phyloP scores from a whole-genome alignment of 30 jellyfish, hydroid and myxozoan genomes.

The Pelagia noctiluca region DNA sequence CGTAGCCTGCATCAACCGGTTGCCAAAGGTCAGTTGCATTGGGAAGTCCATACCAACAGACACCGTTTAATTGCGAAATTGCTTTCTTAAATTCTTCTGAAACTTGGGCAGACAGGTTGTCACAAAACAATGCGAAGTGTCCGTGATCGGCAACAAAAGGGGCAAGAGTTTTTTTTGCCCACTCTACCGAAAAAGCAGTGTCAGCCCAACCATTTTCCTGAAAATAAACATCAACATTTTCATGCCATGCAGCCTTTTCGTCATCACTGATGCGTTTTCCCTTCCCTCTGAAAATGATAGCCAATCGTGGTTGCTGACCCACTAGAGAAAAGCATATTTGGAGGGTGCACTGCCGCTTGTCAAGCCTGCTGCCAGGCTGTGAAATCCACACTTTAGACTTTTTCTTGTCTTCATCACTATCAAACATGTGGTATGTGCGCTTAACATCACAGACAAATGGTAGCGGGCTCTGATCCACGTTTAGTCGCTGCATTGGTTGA shows the following conservation, averaged over 20 bases:
- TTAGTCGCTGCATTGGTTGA: conserved; percentile 37
- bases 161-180: conserved; percentile 14
- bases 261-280: conserved; percentile 56
- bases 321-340: conserved; percentile 43
- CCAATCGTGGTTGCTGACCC: conserved; percentile 7
- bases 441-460: conserved; percentile 12
- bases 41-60: conserved; percentile 45
- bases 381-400: conserved; percentile 28
- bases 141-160: conserved; percentile 45
- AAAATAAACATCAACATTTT: conserved; percentile 47
- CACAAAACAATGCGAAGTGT: conserved; percentile 45
- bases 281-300: conserved; percentile 62
- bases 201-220: conserved; percentile 68
- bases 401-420: conserved; percentile 13
- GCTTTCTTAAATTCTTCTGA: neutral
- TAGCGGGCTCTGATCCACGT: conserved; percentile 57
- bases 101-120: conserved; percentile 44
- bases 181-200: conserved; percentile 12
- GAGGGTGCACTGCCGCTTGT: too few relatives aligned
- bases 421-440: conserved; percentile 25
- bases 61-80: conserved; percentile 26
- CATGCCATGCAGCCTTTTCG: conserved; percentile 29
- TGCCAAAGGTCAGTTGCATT: conserved; percentile 54
- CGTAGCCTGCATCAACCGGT: conserved; percentile 57
- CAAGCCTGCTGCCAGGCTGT: conserved; percentile 49